phyloP scores from a whole-genome alignment of 2,797 vertebrate genomes.

The Sebastes vulpes region DNA sequence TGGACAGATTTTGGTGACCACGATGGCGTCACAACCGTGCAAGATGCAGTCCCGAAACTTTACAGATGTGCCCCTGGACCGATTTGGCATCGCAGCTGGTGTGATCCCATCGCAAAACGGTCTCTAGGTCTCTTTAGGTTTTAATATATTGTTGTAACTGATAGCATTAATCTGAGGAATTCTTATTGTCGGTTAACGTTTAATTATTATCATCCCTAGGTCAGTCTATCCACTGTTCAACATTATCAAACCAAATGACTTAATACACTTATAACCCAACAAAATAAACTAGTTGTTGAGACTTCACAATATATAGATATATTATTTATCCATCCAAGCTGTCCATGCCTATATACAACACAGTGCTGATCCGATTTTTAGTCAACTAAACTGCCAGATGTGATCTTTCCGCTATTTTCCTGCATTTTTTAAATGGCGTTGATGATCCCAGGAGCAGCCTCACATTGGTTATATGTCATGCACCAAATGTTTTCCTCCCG shows the following conservation, averaged over 20 bases:
- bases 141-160: background rate
- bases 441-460: background rate
- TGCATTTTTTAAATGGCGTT: background rate
- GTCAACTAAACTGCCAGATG: background rate
- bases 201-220: background rate
- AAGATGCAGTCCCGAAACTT: no score
- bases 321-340: background rate
- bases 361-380: background rate
- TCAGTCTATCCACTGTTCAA: background rate
- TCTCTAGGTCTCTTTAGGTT: background rate
- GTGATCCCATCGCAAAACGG: background rate
- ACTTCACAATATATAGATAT: background rate
- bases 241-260: background rate
- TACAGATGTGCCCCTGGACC: no score
- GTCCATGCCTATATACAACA: background rate
- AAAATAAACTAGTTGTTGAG: background rate
- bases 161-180: background rate
- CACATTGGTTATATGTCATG: background rate
- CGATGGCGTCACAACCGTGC: no score
- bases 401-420: background rate
- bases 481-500: background rate
- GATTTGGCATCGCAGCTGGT: rapidly evolving
- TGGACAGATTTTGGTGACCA: no score
- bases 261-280: background rate
- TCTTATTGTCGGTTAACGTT: background rate